phyloP scores from a whole-genome alignment of 2,888 invertebrate genomes.

The Diadegma fenestrale region DNA sequence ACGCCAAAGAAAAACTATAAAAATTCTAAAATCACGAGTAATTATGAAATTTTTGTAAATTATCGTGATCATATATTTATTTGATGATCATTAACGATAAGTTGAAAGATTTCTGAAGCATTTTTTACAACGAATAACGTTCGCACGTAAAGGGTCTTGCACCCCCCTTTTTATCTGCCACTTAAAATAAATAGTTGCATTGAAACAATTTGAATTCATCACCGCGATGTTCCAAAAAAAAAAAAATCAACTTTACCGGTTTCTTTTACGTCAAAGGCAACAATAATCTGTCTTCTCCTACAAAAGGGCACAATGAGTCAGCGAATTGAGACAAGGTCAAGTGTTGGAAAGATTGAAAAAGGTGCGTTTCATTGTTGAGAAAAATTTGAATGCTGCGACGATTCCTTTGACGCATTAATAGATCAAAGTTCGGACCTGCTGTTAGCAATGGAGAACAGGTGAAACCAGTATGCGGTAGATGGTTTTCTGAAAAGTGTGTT shows the following conservation, averaged over 20 bases:
- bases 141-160: too few relatives aligned
- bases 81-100: too few relatives aligned
- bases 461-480: slow-evolving; percentile 9
- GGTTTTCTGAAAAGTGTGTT: slow-evolving; percentile 32
- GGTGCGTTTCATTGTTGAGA: slow-evolving; percentile 35
- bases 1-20: too few relatives aligned
- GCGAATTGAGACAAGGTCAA: slow-evolving; percentile 16
- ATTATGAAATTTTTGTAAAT: too few relatives aligned
- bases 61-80: too few relatives aligned
- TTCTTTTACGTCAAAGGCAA: not conserved
- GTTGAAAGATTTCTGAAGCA: too few relatives aligned
- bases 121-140: too few relatives aligned
- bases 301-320: not conserved
- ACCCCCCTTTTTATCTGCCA: too few relatives aligned
- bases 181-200: not conserved
- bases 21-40: too few relatives aligned
- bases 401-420: slow-evolving; percentile 3
- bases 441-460: slow-evolving; percentile 42
- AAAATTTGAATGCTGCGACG: slow-evolving; percentile 23
- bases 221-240: not conserved
- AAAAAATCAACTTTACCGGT: not conserved
- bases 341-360: slow-evolving; percentile 31
- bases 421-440: slow-evolving; percentile 22
- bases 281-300: not conserved
- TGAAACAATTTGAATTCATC: not conserved